Percentiles rank a stretch among this genome's conserved stretches.
Conservation (phyloP, 2,113 vertebrate genomes). For the Myanophis thanlyinensis region DNA sequence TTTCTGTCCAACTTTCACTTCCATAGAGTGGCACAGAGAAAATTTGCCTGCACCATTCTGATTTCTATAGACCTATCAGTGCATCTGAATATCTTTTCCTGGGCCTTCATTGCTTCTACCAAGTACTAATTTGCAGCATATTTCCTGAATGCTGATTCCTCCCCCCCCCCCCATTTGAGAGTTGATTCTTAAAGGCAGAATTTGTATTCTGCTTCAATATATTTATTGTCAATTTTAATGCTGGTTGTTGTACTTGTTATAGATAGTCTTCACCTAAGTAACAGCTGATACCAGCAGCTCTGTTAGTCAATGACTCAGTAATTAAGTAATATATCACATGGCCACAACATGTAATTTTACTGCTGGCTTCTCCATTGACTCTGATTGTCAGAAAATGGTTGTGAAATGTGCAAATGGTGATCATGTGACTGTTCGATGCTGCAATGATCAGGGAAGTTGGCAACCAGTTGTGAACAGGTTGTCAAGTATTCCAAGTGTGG, state of each 20-base stretch:
- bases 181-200: not conserved
- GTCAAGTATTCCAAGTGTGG: not conserved
- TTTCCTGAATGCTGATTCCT: not conserved
- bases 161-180: not conserved
- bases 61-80: not conserved
- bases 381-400: not conserved
- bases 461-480: not conserved
- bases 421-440: not conserved
- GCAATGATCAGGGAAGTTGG: not conserved
- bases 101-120: not conserved
- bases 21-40: not conserved
- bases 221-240: not conserved
- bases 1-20: not conserved
- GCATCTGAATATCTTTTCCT: not conserved
- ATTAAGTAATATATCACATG: not conserved
- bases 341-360: not conserved
- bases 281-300: not conserved
- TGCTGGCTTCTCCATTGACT: not conserved
- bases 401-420: not conserved
- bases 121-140: not conserved
- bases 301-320: no score
- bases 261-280: not conserved
- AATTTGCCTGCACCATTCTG: not conserved
- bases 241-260: not conserved
- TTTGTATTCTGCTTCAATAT: not conserved